Conservation (phyloP, 2,113 vertebrate genomes). For the Candoia aspera region DNA sequence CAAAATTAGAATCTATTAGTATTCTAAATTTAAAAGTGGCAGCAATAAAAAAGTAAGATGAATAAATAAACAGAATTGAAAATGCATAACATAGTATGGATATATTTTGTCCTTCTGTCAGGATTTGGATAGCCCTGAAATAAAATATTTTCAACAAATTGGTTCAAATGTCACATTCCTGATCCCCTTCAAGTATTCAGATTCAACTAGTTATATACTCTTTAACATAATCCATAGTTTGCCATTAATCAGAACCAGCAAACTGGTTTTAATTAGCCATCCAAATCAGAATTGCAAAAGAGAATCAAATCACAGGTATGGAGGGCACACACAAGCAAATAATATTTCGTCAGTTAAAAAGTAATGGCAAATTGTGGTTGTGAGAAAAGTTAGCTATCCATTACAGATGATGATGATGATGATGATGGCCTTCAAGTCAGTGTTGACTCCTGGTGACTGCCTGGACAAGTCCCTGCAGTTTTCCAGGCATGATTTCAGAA, state of each 20-base stretch:
- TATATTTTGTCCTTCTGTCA: not conserved
- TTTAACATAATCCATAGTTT: not conserved
- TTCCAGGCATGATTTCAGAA: not conserved
- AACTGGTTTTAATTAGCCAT: not conserved
- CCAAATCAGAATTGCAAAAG: not conserved
- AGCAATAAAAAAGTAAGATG: not conserved
- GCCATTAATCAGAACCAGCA: not conserved
- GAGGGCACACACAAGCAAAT: not conserved
- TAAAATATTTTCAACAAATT: not conserved
- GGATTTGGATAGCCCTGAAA: not conserved
- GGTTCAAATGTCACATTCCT: not conserved
- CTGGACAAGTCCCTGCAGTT: not conserved
- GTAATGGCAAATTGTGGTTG: not conserved
- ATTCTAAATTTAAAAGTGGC: not conserved
- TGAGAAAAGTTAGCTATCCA: not conserved
- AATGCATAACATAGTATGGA: not conserved
- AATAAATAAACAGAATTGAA: not conserved
- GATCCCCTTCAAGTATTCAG: not conserved
- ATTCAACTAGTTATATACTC: not conserved
- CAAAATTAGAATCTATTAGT: not conserved
- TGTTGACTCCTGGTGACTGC: not conserved
- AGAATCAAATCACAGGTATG: not conserved
- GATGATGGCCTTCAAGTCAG: not conserved
- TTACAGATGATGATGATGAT: not conserved
- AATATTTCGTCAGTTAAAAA: not conserved